Conservation (phyloP, 2,888 invertebrate genomes). For the Lasioglossum marginatum region DNA sequence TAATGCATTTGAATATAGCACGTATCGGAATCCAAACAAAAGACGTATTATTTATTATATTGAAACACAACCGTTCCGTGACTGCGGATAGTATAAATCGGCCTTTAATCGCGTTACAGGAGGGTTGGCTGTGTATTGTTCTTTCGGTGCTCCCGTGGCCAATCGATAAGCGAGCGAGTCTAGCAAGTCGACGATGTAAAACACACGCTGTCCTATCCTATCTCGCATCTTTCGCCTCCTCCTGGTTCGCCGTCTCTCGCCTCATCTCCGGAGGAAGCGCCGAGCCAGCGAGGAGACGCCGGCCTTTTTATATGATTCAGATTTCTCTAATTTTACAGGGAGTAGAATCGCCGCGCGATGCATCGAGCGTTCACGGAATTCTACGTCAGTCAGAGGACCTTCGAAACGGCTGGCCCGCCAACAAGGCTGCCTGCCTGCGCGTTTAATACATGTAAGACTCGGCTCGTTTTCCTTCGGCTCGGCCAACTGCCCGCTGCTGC, state of each 20-base stretch:
- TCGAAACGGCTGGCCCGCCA: not conserved
- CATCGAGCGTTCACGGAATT: slow-evolving; percentile 39
- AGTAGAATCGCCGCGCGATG: not conserved
- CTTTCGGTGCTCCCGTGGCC: slow-evolving; percentile 56
- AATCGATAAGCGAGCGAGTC: slow-evolving; percentile 63
- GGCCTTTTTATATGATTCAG: slow-evolving; percentile 38
- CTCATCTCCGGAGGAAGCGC: not conserved
- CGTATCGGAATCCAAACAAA: too few relatives aligned
- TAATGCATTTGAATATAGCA: not conserved
- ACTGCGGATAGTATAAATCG: not conserved
- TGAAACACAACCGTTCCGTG: not conserved
- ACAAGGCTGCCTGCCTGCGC: not conserved
- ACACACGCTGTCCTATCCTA: slow-evolving; percentile 26
- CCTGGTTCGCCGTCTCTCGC: not conserved
- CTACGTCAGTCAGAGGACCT: slow-evolving; percentile 35
- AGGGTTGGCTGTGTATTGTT: slow-evolving; percentile 51
- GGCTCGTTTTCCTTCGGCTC: slow-evolving; percentile 30
- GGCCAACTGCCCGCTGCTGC: not conserved
- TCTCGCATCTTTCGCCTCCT: not conserved
- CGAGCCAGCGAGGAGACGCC: not conserved
- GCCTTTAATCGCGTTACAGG: not conserved
- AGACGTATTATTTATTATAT: not conserved
- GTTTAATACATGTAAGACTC: slow-evolving; percentile 33
- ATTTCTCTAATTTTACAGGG: slow-evolving; percentile 37
- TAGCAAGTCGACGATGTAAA: slow-evolving; percentile 49